phyloP scores from a whole-genome alignment of 2,797 vertebrate species.

The Lepidocolaptes lacrymiger region DNA sequence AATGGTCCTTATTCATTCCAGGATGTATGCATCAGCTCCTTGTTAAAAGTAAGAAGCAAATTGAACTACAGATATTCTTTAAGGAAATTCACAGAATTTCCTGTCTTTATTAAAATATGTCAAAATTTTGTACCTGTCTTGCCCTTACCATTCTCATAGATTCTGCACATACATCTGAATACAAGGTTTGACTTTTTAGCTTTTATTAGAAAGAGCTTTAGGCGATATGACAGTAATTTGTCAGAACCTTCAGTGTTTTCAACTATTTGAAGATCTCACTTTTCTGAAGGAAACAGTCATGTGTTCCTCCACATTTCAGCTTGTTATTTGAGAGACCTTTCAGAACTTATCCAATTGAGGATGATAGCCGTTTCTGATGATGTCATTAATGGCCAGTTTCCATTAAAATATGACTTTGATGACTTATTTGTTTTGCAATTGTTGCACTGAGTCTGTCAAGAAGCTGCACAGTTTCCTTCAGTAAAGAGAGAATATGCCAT shows the following conservation, averaged over 20 bases:
- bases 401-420: not conserved
- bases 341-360: not conserved
- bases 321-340: not conserved
- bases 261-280: not conserved
- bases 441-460: not conserved
- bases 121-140: not conserved
- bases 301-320: not conserved
- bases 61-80: not conserved
- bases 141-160: not conserved
- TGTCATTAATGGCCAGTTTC: not conserved
- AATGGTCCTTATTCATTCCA: not conserved
- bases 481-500: not conserved
- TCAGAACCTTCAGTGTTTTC: not conserved
- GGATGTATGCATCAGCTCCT: not conserved
- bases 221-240: not conserved
- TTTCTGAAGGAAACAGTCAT: not conserved
- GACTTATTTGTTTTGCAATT: not conserved
- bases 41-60: not conserved
- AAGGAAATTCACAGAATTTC: not conserved
- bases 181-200: not conserved
- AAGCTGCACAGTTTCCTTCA: not conserved
- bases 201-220: not conserved
- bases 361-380: not conserved
- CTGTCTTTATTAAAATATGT: not conserved
- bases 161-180: not conserved